Evolutionary conservation across 53 echinoderm and acorn worm genomes (phyloP).

Genomic region (Glandiceps talaboti): DNA sequence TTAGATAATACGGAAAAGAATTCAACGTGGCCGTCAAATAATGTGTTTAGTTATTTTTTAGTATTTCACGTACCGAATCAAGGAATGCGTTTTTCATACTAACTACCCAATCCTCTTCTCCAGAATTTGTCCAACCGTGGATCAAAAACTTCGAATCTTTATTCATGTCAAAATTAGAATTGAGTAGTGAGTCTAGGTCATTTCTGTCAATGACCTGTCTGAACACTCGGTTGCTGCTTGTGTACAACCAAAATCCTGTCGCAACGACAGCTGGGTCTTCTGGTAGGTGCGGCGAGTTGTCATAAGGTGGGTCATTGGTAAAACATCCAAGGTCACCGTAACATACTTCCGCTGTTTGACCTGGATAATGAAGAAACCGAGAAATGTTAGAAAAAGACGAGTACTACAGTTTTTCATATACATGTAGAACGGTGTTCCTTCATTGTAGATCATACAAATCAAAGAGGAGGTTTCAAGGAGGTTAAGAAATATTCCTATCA

Average conservation of each 20-base stretch:
- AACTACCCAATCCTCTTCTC: neutral
- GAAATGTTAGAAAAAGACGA: too few species aligned
- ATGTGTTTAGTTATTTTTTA: too few species aligned
- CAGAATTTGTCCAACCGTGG: conserved; percentile 49
- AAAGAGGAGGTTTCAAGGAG: too few species aligned
- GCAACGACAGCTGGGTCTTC: conserved; percentile 16
- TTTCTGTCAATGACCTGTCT: conserved; percentile 5
- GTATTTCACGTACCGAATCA: neutral
- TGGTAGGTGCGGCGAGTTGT: conserved; percentile 22
- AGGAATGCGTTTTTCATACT: neutral
- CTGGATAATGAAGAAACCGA: too few species aligned
- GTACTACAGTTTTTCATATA: too few species aligned
- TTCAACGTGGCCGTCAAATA: too few species aligned
- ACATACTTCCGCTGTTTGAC: conserved; percentile 9
- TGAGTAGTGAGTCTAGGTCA: conserved; percentile 21
- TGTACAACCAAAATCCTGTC: conserved; percentile 28
- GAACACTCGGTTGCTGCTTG: conserved; percentile 22
- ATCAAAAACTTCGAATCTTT: conserved; percentile 40
- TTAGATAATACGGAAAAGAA: too few species aligned
- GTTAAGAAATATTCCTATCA: too few species aligned
- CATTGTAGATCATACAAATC: too few species aligned
- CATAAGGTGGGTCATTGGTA: conserved; percentile 28
- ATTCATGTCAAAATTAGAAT: conserved; percentile 30
- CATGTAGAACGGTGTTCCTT: too few species aligned
- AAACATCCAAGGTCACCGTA: conserved; percentile 40